Evolutionary conservation across 2,888 invertebrate genomes (phyloP).

Genomic region (Corbicula japonica): DNA sequence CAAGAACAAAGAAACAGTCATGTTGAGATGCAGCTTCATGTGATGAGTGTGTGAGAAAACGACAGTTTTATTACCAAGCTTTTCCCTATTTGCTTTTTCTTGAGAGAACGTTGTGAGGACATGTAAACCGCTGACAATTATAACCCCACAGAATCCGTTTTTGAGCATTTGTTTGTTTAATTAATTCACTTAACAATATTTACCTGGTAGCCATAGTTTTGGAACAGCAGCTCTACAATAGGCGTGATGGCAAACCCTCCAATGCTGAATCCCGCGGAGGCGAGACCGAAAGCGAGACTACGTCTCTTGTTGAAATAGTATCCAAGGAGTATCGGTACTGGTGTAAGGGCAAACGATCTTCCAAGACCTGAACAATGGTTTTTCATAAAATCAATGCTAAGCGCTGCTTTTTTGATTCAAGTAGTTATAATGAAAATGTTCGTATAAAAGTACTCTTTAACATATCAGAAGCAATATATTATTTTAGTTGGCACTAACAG

Average conservation of each 20-base stretch:
- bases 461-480: no score
- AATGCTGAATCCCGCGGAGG: slow-evolving; percentile 75
- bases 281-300: slow-evolving; percentile 71
- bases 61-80: no score
- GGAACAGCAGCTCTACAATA: slow-evolving; percentile 66
- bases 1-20: no score
- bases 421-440: background rate
- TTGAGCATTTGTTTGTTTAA: no score
- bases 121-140: no score
- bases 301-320: slow-evolving; percentile 74
- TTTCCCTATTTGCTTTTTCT: no score
- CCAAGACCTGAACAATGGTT: slow-evolving; percentile 72
- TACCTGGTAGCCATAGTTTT: slow-evolving; percentile 60
- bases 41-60: no score
- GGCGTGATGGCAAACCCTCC: slow-evolving; percentile 73
- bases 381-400: background rate
- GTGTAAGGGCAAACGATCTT: slow-evolving; percentile 69
- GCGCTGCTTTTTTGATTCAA: background rate
- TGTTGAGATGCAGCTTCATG: no score
- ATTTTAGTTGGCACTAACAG: no score
- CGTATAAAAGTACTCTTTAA: background rate
- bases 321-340: slow-evolving; percentile 72
- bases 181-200: no score
- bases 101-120: no score
- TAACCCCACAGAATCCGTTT: no score